Percentiles rank a stretch among this genome's conserved stretches.
Evolutionary conservation across 2,797 vertebrate species (phyloP).

Genomic region (Gobio occitaniae): DNA sequence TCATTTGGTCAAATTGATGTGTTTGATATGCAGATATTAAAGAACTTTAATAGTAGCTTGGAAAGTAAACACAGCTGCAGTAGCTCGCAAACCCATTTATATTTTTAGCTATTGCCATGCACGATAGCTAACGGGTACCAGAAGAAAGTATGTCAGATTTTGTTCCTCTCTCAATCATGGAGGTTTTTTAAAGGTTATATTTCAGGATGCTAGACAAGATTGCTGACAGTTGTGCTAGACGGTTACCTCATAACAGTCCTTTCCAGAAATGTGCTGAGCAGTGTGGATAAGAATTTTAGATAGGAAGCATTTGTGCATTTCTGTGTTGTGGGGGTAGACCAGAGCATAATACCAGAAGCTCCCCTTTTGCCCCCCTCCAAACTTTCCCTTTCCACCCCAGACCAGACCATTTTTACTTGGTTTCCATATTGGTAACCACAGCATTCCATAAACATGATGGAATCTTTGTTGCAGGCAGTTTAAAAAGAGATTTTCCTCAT

Average conservation of each 20-base stretch:
- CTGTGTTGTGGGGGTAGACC: constrained; percentile 55
- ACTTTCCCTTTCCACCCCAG: constrained; percentile 67
- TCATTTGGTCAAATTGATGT: constrained; percentile 50
- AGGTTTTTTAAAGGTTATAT: constrained; percentile 59
- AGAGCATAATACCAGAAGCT: constrained; percentile 81
- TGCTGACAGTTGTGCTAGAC: constrained; percentile 66
- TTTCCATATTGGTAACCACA: constrained; percentile 84
- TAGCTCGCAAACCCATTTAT: constrained; percentile 37
- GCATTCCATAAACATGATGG: constrained; percentile 86
- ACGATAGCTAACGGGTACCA: constrained; percentile 44
- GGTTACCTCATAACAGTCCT: constrained; percentile 70
- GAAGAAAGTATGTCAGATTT: constrained; percentile 29
- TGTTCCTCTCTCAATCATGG: constrained; percentile 9
- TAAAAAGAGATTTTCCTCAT: constrained; percentile 69
- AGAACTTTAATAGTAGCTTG: constrained; percentile 40
- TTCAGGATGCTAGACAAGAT: constrained; percentile 61
- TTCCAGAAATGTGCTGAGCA: constrained; percentile 73
- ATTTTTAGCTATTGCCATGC: constrained; percentile 46
- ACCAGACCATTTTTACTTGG: constrained; percentile 76
- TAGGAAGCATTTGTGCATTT: constrained; percentile 55
- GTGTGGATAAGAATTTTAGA: constrained; percentile 54
- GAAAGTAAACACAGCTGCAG: constrained; percentile 50
- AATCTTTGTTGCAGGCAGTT: constrained; percentile 79
- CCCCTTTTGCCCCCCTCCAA: constrained; percentile 66
- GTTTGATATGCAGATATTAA: constrained; percentile 58